These are phyloP conservation scores for Creontiades dilutus DNA, from an alignment of 2,888 invertebrate species.

Conservation along the genomic window DNA sequence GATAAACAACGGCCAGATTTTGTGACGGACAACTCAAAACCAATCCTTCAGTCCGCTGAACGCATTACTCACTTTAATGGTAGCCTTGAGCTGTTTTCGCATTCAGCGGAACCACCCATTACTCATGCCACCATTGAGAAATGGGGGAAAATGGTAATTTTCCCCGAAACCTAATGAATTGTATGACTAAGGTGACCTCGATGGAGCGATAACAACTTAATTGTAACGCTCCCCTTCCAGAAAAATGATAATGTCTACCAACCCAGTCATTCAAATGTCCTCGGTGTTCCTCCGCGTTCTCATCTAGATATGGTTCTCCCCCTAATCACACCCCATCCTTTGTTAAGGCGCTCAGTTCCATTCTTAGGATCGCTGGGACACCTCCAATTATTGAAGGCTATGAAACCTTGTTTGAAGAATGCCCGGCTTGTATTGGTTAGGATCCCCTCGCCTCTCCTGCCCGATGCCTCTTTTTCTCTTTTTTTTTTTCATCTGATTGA, in stretches of 20 bases:
- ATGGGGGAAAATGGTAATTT: slow-evolving; percentile 15
- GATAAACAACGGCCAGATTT: too few species aligned
- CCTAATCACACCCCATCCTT: slow-evolving; percentile 50
- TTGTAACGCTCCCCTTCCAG: slow-evolving; percentile 32
- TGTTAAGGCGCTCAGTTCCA: slow-evolving; percentile 2
- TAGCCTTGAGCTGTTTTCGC: too few species aligned
- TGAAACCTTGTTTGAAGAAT: slow-evolving; percentile 70
- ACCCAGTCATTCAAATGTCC: slow-evolving; percentile 60
- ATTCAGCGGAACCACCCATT: background rate
- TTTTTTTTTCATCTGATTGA: slow-evolving; percentile 65
- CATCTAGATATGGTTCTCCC: slow-evolving; percentile 59
- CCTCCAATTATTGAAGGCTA: slow-evolving; percentile 69
- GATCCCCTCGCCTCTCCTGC: background rate
- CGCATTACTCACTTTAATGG: too few species aligned
- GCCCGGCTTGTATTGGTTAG: slow-evolving; percentile 67
- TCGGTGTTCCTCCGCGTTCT: background rate
- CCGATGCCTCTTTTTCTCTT: background rate
- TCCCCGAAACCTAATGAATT: slow-evolving; percentile 37
- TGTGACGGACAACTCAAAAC: too few species aligned
- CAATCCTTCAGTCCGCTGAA: too few species aligned
- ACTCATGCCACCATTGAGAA: background rate
- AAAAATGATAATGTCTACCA: slow-evolving; percentile 48
- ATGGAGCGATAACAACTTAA: slow-evolving; percentile 57
- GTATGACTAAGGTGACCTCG: slow-evolving; percentile 38
- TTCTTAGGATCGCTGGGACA: slow-evolving; percentile 55